Evolutionary conservation across 2,888 invertebrate genomes (phyloP), one percentile per base, ranked within the genome.

Genomic region (Atherix ibis): DNA sequence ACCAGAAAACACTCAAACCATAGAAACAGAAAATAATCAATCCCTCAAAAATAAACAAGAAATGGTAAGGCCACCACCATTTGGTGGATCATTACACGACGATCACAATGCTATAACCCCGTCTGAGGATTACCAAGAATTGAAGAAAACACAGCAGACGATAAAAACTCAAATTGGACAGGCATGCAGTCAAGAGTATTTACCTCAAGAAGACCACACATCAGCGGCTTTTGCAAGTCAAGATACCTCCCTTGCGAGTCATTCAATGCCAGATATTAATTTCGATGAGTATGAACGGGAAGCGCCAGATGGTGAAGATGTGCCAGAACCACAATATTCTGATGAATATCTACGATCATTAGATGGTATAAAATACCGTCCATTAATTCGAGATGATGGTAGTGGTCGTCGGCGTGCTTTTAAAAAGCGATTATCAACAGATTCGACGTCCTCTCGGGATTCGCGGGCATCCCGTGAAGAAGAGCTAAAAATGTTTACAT

Each of bases 301-400:
- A 31, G 49, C 46, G 15, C 60, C 58, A 1, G 58, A 56, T 29
- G 56, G 58, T 2, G 55, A 57, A 18, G 50, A 49, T 35, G 32
- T 47, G 29, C 44, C 52, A 12, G 36, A 34, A 12, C 39, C 50
- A 2, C 52, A 56, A 37, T 56, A 55, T 32, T 53, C 56, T 13
- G 63, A 65, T 39, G 60, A 63, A 18, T 65, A 64, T 43, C 48
- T 65, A 28, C 54, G 65, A 57, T 72, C 71, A 46, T 64, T 76
- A 51, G 76, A 76, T 56, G 76, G 75, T 46, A 68, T 75, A 48
- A 72, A 71, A 55, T 66, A 57, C 49, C 67, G 69, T 42, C 70
- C 72, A 36, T 52, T 73, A 47, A 63, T 69, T 52, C 67, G 72
- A 42, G 70, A 65, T 52, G 72, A 73, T 58, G 71, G 71, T 43